Evolutionary conservation across 2,797 vertebrate species (phyloP).

Genomic region (Babyrousa celebensis): DNA sequence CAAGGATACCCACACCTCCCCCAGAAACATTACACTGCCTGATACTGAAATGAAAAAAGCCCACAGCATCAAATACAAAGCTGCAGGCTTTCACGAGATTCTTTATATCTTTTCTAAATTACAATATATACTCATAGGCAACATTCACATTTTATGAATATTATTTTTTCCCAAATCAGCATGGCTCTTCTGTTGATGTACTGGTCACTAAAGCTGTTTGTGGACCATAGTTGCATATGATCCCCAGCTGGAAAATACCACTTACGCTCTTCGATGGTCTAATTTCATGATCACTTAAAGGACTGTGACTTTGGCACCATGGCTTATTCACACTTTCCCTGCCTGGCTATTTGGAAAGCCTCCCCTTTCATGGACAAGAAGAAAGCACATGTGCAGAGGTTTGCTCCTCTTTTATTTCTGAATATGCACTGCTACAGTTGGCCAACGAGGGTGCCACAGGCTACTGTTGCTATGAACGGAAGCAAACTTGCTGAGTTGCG

Average conservation of each 20-base stretch:
- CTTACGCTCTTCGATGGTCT: constrained; percentile 89
- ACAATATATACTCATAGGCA: constrained; percentile 83
- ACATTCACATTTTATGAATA: constrained; percentile 93
- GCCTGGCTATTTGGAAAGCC: constrained; percentile 87
- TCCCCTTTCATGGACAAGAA: constrained; percentile 89
- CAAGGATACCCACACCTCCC: background rate
- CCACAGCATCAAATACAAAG: background rate
- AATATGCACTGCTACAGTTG: constrained; percentile 92
- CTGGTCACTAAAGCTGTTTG: constrained; percentile 94
- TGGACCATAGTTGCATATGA: constrained; percentile 96
- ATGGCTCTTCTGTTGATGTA: constrained; percentile 94
- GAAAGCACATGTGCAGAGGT: constrained; percentile 89
- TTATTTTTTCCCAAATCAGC: constrained; percentile 94
- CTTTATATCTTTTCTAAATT: background rate
- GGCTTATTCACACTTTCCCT: constrained; percentile 78
- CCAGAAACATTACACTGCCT: background rate
- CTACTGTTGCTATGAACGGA: constrained; percentile 82
- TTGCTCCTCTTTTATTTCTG: constrained; percentile 88
- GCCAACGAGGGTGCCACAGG: constrained; percentile 87
- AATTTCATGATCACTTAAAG: constrained; percentile 74
- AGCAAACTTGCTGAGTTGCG: constrained; percentile 82
- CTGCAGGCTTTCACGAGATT: background rate
- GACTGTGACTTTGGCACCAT: constrained; percentile 82
- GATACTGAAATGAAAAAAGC: background rate
- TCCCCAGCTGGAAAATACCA: constrained; percentile 90